Evolutionary conservation across 2,797 vertebrate genomes (phyloP), one percentile per base, ranked within the genome.

Genomic region (Ispidina picta): DNA sequence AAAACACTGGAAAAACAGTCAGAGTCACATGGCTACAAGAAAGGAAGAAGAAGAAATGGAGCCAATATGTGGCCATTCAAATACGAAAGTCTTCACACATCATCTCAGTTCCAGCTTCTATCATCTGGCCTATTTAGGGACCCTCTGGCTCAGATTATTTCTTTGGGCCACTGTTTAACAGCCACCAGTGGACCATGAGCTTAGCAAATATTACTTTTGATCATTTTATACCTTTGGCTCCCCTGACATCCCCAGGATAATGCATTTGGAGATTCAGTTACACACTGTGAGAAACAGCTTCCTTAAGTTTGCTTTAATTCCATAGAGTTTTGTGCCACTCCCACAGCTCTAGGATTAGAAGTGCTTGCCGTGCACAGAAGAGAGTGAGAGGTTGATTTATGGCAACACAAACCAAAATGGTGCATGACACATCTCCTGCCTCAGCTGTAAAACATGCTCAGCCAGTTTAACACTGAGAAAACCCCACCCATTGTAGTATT

Each of bases 1-100:
- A 52, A 76, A 76, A 97, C 83, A 48, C 69, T 94, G 62, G 96
- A 95, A 80, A 97, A 97, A 62, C 95, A 97, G 60, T 97, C 89
- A 14, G 89, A 86, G 19, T 92, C 84, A 69, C 94, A 96, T 5
- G 94, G 91, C 97, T 97, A 74, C 59, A 44, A 66, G 62, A 62
- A 56, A 83, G 8, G 33, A 54, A 83, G 46, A 60, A 44, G 8
- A 48, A 54, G 7, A 48, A 33, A n/a, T 25, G 60, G 39, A 71
- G 59, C 52, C 64, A 51, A 31, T 18, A 25, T 15, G 35, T 44
- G 23, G 15, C 12, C 22, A 70, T 70, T 83, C 41, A 79, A 66
- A 62, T 43, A 22, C 51, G 54, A 11, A 73, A 58, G 44, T 39
- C 23, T 63, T 52, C 46, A 41, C 64, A 55, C 10, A 3, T 55